Evolutionary conservation across 2,113 vertebrate species (phyloP).

Genomic region (Typhlomys cinereus): DNA sequence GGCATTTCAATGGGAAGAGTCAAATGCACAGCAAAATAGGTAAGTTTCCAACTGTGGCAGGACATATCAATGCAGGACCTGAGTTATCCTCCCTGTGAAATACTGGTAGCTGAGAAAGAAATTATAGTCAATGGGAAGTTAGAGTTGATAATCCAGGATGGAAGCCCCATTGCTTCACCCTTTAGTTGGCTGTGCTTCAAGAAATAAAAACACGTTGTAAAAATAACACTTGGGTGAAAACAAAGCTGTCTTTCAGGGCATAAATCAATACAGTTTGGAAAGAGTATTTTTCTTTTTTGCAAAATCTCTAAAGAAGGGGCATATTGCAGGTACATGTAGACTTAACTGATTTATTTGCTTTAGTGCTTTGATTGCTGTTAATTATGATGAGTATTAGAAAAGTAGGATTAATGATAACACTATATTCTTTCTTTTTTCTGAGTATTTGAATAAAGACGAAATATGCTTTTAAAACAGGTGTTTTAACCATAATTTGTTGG

Average conservation of each 20-base stretch:
- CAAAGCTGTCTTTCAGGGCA: slow-evolving; percentile 47
- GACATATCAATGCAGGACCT: neutral
- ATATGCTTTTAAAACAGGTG: neutral
- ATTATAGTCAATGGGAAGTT: slow-evolving; percentile 30
- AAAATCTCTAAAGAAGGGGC: neutral
- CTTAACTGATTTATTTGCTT: neutral
- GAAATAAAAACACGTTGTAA: slow-evolving; percentile 60
- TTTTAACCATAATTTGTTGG: neutral
- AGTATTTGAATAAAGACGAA: neutral
- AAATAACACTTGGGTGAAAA: slow-evolving; percentile 68
- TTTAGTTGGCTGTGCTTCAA: slow-evolving; percentile 23
- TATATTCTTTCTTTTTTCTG: neutral
- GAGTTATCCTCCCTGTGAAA: neutral
- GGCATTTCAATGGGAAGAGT: neutral
- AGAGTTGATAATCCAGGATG: neutral
- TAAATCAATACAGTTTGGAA: slow-evolving; percentile 61
- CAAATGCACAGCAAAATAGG: no score
- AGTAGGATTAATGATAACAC: neutral
- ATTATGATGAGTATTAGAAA: neutral
- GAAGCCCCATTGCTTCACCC: neutral
- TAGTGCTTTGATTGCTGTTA: neutral
- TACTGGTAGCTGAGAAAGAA: slow-evolving; percentile 18
- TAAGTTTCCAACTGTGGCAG: neutral
- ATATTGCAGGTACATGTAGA: neutral
- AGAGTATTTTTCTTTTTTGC: slow-evolving; percentile 62